These are phyloP conservation scores for Philypnodon macrostomus DNA, from an alignment of 2,797 vertebrate species.

Conservation along the genomic window DNA sequence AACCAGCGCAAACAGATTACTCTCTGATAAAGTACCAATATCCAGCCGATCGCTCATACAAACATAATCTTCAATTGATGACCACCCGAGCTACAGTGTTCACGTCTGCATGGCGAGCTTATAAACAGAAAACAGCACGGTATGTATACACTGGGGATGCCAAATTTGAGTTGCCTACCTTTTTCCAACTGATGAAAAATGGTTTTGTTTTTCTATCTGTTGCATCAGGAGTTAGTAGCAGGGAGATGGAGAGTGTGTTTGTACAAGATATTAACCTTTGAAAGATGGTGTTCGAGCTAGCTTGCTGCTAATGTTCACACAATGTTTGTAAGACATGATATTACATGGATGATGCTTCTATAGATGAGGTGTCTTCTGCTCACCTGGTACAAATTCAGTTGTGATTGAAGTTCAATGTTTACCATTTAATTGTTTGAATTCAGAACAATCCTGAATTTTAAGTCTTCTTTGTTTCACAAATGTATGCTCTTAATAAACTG, in stretches of 20 bases:
- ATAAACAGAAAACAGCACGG: slow-evolving; percentile 40
- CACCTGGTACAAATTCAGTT: not conserved
- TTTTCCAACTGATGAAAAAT: slow-evolving; percentile 2
- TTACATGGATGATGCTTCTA: not conserved
- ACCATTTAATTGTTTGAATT: too few relatives aligned
- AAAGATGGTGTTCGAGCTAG: not conserved
- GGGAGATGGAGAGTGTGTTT: not conserved
- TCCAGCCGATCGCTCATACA: slow-evolving; percentile 47
- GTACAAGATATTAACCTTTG: not conserved
- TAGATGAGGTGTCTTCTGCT: not conserved
- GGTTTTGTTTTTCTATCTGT: slow-evolving; percentile 4
- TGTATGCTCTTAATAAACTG: too few relatives aligned
- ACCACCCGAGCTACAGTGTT: slow-evolving; percentile 27
- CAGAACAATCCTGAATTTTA: not conserved
- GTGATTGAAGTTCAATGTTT: slow-evolving; percentile 1
- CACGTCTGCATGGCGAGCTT: slow-evolving; percentile 31
- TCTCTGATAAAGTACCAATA: slow-evolving; percentile 62
- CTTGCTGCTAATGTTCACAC: not conserved
- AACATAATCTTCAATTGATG: slow-evolving; percentile 63
- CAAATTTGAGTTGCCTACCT: slow-evolving; percentile 19
- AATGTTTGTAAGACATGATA: not conserved
- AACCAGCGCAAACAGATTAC: slow-evolving; percentile 64
- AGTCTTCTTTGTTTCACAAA: not conserved
- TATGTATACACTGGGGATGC: slow-evolving; percentile 8
- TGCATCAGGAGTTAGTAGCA: not conserved